Evolutionary conservation across 2,888 invertebrate species (phyloP).

Genomic region (Melanchra persicariae): DNA sequence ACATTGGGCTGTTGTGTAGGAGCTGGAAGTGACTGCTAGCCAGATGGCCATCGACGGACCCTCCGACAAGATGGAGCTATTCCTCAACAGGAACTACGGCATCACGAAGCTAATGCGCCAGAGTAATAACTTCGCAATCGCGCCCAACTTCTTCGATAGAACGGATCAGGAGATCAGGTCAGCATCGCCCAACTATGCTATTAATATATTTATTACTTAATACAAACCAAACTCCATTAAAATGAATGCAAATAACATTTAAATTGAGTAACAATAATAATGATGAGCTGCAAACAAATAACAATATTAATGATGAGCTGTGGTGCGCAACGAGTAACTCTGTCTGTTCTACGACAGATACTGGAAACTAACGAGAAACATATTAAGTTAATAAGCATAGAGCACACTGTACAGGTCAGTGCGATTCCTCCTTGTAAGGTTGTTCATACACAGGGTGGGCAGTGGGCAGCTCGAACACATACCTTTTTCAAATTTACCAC

Average conservation of each 20-base stretch:
- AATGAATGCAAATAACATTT: constrained; percentile 1
- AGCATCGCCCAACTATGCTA: neutral
- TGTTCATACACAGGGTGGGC: neutral
- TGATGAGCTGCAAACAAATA: too few relatives aligned
- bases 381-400: constrained; percentile 60
- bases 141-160: constrained; percentile 76
- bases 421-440: constrained; percentile 26
- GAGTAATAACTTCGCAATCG: constrained; percentile 84
- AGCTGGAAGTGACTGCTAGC: constrained; percentile 92
- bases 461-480: neutral
- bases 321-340: constrained; percentile 21
- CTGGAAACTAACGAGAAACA: constrained; percentile 64
- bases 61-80: constrained; percentile 96
- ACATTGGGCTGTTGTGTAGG: constrained; percentile 82
- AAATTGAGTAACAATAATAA: too few relatives aligned
- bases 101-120: constrained; percentile 83
- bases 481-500: neutral
- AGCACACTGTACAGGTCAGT: constrained; percentile 60
- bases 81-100: constrained; percentile 96
- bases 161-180: constrained; percentile 68
- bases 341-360: constrained; percentile 65
- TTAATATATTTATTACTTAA: neutral
- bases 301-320: too few relatives aligned
- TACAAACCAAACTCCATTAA: neutral
- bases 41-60: constrained; percentile 98